Percentiles rank a stretch among this genome's conserved stretches.
Evolutionary conservation across 2,113 vertebrate genomes (phyloP).

Genomic region (Thinocorus orbignyianus): DNA sequence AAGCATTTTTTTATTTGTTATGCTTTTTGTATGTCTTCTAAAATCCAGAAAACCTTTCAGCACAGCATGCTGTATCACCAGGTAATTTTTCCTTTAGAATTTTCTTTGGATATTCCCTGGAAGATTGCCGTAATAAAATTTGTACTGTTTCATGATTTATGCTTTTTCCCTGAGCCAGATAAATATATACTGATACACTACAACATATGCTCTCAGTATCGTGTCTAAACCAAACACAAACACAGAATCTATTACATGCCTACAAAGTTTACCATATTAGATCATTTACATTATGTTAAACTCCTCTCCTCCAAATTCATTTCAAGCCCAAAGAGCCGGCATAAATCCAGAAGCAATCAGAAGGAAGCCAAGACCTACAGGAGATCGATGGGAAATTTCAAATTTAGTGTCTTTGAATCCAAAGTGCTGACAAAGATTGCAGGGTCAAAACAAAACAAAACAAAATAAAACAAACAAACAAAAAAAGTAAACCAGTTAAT

Average conservation of each 20-base stretch:
- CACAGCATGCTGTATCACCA: background rate
- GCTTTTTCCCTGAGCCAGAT: background rate
- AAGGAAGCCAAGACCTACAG: background rate
- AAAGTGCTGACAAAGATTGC: conserved; percentile 45
- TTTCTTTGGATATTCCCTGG: background rate
- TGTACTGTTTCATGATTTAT: background rate
- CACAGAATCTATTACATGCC: background rate
- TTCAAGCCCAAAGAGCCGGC: background rate
- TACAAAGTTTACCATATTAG: background rate
- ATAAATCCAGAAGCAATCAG: background rate
- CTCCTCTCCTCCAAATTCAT: background rate
- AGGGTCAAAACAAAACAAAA: background rate
- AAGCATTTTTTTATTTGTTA: conserved; percentile 12
- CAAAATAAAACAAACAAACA: background rate
- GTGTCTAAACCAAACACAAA: background rate
- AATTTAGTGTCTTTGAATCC: conserved; percentile 4
- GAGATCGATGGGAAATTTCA: background rate
- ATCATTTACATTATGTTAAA: background rate
- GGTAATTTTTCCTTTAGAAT: background rate
- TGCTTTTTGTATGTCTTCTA: background rate
- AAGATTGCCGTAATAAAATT: background rate
- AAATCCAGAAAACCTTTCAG: conserved; percentile 20
- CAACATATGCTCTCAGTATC: background rate
- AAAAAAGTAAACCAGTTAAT: background rate
- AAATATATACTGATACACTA: background rate